Evolutionary conservation across 2,888 invertebrate genomes (phyloP).

Genomic region (Chelonus formosanus): DNA sequence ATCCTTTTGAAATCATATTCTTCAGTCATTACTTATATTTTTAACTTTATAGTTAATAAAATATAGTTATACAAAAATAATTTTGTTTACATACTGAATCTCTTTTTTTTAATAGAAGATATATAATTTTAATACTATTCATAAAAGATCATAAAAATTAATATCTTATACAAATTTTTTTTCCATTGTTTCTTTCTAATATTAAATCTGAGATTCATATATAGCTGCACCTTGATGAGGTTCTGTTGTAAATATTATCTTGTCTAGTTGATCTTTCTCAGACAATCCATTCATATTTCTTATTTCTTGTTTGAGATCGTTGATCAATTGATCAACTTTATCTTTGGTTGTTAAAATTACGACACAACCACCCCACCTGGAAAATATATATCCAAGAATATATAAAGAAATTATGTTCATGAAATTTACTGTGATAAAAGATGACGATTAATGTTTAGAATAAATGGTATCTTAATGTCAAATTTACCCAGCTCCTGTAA

Average conservation of each 20-base stretch:
- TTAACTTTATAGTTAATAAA: too few relatives aligned
- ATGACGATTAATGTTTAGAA: too few relatives aligned
- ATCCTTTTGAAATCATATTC: too few relatives aligned
- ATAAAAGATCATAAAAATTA: background rate
- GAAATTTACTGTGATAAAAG: too few relatives aligned
- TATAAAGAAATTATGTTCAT: background rate
- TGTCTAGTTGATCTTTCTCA: slow-evolving; percentile 65
- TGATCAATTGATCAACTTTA: slow-evolving; percentile 74
- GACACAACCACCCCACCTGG: slow-evolving; percentile 96
- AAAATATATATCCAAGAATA: slow-evolving; percentile 31
- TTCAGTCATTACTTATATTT: too few relatives aligned
- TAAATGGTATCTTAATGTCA: too few relatives aligned
- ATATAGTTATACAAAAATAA: too few relatives aligned
- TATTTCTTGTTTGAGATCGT: slow-evolving; percentile 75
- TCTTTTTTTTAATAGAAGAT: too few relatives aligned
- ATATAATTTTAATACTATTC: too few relatives aligned
- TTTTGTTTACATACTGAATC: too few relatives aligned
- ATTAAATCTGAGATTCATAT: slow-evolving; percentile 52
- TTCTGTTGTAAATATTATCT: slow-evolving; percentile 78
- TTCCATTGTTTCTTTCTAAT: background rate
- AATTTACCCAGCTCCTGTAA: slow-evolving; percentile 90
- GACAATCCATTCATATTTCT: slow-evolving; percentile 57
- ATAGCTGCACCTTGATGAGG: slow-evolving; percentile 75
- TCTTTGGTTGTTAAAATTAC: slow-evolving; percentile 82
- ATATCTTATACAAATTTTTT: background rate